Base-by-base conservation (phyloP, 2,888 invertebrate species). In the Melanostoma mellinum region DNA sequence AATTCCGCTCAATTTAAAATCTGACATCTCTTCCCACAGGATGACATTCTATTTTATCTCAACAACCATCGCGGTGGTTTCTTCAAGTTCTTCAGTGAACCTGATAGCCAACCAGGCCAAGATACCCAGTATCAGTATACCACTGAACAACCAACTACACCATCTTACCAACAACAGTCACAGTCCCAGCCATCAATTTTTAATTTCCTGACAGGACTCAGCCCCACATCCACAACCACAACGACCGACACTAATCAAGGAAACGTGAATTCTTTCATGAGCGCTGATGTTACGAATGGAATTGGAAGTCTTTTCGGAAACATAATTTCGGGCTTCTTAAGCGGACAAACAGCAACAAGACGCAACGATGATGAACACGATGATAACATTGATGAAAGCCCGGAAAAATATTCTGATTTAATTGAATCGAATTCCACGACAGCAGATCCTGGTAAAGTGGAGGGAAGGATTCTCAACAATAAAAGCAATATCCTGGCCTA, bases 51-150 rank as follows among this genome's bases (percentile, higher is more conserved):
- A 44, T 92, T 95, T 89, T 97, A 97, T 89, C 92, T 97, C 63
- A 97, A 97, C 91, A 97, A 96, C 90, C 94, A 97, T 88, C 96
- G 96, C 73, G 97, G 97, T 48, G 97, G 97, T 1, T 96, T 97
- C 90, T 97, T 96, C 89, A 93, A 95, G 81, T 96, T 95, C 89
- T 96, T 96, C 88, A 94, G 93, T 84, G 93, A 93, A 42, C 88
- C 92, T 50, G 93, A 92, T 67, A 89, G 90, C 74, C 92, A 88
- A 52, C 82, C 87, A 44, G 86, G 86, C 4, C 74, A 80, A 4
- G 63, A 79, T 35, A 69, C 44, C 36, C 68, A 74, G 33, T 46
- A 78, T 36, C 73, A 78, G 35, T 68, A 86, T 40, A 20, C 71
- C 10, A 44, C 61, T 52, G 58, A 52, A 40, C 76, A 9, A 9